Percentiles rank a stretch among this genome's conserved stretches.
phyloP scores from a whole-genome alignment of 2,113 vertebrate species.

The Cyrtonyx montezumae region DNA sequence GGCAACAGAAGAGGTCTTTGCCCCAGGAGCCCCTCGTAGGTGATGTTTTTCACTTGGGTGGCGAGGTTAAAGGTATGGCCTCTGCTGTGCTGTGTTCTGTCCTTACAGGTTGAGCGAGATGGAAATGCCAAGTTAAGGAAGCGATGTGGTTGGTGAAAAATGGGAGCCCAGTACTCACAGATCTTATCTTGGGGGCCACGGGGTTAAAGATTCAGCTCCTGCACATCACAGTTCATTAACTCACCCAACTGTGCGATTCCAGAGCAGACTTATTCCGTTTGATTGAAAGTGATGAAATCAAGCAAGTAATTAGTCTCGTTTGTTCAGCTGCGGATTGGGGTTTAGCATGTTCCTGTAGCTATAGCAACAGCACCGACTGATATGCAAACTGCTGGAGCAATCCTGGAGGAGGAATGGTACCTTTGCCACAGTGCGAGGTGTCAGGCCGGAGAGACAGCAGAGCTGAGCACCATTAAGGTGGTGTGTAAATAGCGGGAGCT shows the following conservation, averaged over 20 bases:
- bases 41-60: background rate
- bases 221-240: background rate
- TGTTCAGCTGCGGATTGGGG: conserved; percentile 27
- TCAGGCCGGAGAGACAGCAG: background rate
- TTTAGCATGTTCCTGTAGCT: conserved; percentile 1
- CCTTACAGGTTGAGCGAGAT: background rate
- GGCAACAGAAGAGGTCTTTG: background rate
- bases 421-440: background rate
- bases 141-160: background rate
- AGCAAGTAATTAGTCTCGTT: conserved; percentile 23
- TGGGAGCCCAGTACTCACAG: background rate
- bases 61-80: background rate
- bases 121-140: background rate
- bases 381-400: conserved; percentile 35
- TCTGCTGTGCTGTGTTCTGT: background rate
- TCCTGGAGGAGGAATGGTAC: background rate
- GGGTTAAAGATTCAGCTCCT: background rate
- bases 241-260: background rate
- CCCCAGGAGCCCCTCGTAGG: background rate
- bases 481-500: background rate
- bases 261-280: background rate
- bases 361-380: background rate
- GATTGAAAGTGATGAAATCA: conserved; percentile 40
- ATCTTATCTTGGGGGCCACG: background rate
- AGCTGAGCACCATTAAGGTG: conserved; percentile 15